Percentiles rank a stretch among this genome's conserved stretches.
Evolutionary conservation across 2,113 vertebrate species (phyloP).

Genomic region (Axis porcinus): DNA sequence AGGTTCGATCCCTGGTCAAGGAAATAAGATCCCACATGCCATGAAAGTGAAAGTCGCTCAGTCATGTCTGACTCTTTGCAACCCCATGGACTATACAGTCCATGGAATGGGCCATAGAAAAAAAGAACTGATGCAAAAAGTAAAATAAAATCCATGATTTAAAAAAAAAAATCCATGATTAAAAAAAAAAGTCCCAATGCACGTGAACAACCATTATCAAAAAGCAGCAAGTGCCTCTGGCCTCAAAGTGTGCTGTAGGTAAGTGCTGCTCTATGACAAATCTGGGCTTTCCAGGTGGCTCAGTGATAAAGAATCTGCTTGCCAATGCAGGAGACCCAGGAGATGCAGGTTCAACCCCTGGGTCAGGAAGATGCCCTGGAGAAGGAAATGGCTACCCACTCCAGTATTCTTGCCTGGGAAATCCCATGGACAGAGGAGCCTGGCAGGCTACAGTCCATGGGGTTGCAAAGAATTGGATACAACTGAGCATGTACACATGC

Average conservation of each 20-base stretch:
- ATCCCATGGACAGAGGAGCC: not conserved
- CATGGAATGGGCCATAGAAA: not conserved
- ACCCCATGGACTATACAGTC: not conserved
- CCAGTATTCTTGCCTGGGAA: not conserved
- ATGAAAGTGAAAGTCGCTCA: not conserved
- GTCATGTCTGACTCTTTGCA: not conserved
- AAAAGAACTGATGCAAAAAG: not conserved
- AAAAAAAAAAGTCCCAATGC: not conserved
- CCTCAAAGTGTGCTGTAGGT: too few relatives aligned
- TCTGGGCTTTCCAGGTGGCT: not conserved
- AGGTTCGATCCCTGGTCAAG: not conserved
- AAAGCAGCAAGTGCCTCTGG: not conserved
- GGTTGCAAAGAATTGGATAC: not conserved
- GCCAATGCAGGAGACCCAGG: not conserved
- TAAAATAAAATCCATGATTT: not conserved
- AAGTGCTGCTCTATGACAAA: not conserved
- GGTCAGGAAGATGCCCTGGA: not conserved
- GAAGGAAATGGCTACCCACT: not conserved
- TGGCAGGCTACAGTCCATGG: not conserved
- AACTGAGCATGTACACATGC: not conserved
- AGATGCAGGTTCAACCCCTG: not conserved
- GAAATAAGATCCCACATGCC: not conserved
- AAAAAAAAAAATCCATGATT: not conserved
- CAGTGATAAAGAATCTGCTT: not conserved
- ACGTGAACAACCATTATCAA: fast-evolving